Conservation (phyloP, 2,797 vertebrate genomes). For the Falco peregrinus region DNA sequence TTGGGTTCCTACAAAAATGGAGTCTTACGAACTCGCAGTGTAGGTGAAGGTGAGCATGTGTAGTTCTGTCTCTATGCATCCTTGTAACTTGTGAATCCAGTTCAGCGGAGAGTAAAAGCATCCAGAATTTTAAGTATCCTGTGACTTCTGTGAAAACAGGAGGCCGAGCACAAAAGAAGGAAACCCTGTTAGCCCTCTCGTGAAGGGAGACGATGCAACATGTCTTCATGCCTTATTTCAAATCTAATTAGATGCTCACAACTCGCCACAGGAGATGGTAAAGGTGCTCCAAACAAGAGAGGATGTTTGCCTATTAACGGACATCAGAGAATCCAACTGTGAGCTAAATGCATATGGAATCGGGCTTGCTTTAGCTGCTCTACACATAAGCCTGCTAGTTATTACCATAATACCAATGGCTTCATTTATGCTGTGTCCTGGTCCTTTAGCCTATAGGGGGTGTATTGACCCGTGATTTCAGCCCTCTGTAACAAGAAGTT, state of each 20-base stretch:
- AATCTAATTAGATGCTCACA: background rate
- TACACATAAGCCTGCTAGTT: too few relatives aligned
- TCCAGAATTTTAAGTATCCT: background rate
- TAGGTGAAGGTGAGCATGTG: accelerated
- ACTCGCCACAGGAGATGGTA: background rate
- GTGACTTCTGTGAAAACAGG: background rate
- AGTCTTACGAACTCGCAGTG: accelerated
- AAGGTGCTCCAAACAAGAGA: background rate
- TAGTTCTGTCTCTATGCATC: background rate
- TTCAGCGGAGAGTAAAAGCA: background rate
- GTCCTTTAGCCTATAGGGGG: accelerated
- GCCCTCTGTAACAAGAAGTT: background rate
- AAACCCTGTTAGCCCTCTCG: background rate
- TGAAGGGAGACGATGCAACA: background rate
- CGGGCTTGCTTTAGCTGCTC: background rate
- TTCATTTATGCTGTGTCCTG: background rate
- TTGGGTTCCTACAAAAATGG: background rate
- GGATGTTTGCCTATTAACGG: background rate
- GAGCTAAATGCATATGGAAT: background rate
- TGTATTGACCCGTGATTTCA: background rate
- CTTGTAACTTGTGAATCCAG: background rate
- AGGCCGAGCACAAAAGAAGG: background rate
- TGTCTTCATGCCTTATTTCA: background rate
- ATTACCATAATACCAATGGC: accelerated
- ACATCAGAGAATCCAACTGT: background rate